Evolutionary conservation across 2,113 vertebrate species (phyloP), one percentile per base, ranked within the genome.

Genomic region (Oryzias curvinotus): DNA sequence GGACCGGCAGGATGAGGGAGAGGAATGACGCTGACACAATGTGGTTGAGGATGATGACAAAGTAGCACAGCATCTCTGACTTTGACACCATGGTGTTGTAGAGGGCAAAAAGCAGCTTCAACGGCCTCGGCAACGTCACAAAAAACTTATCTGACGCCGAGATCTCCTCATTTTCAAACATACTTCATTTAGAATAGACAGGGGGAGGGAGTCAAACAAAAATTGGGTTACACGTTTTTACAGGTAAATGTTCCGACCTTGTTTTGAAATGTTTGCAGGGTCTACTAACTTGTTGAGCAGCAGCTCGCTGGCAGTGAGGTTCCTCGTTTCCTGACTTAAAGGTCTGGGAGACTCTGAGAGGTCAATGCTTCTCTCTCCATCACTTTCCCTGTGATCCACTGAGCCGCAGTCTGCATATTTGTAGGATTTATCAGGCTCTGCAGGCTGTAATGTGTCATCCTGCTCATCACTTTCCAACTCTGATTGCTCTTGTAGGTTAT

Each of bases 31-130:
- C 91, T 0, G 85, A 93, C 75, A 92, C 78, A 1, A 81, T 85
- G 84, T 88, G 90, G 76, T 93, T 93, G 21, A 92, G 87, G 73
- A 92, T 80, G 54, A 88, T 90, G 48, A 89, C 61, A 25, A 90
- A 93, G 76, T 78, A 93, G 58, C 92, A 90, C 36, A 93, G 68
- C 79, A 85, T 90, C 87, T 91, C 93, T 5, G 93, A 86, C 73
- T 84, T 87, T 62, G 92, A 87, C 63, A 78, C 77, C 54, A 76
- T 78, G 16, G 77, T 82, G 30, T 85, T 84, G 62, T 91, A 88
- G 47, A 91, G 83, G 62, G 89, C 85, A 3, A 93, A 89, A 57
- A 84, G 17, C 47, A 92, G 78, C 73, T 87, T 89, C 81, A 91
- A 57, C 0, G 75, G 85, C 41, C 61, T 46, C 3, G 82, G 88